These are phyloP conservation scores for Adoxophyes honmai DNA, from an alignment of 1,140 invertebrate genomes.

Conservation along the genomic window DNA sequence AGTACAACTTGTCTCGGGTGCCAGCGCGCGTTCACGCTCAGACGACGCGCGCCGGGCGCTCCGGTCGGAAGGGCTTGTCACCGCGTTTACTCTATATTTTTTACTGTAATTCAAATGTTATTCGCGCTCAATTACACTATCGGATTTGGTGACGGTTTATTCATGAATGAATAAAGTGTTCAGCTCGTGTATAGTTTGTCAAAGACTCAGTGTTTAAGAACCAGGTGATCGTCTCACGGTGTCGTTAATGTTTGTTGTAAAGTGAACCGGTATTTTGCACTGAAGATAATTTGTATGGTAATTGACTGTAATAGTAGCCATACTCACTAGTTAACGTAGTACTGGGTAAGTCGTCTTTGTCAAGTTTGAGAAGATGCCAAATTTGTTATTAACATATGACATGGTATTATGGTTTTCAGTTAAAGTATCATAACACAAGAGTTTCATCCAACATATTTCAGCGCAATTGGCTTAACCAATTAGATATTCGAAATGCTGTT, in stretches of 20 bases:
- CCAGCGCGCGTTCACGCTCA: constrained; percentile 32
- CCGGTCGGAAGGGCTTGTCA: constrained; percentile 44
- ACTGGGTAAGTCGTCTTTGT: constrained; percentile 45
- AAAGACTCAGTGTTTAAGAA: neutral
- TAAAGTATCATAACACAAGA: neutral
- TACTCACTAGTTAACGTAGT: constrained; percentile 29
- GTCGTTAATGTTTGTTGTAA: constrained; percentile 23
- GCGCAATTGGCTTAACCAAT: too few species aligned
- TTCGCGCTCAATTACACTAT: neutral
- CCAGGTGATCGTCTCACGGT: constrained; percentile 6
- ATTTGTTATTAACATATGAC: neutral
- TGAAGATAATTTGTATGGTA: constrained; percentile 46
- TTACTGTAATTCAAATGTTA: neutral
- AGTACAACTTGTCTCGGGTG: constrained; percentile 22
- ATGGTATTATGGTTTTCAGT: constrained; percentile 11
- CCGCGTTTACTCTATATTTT: constrained; percentile 1
- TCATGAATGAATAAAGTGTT: neutral
- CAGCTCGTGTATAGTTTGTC: neutral
- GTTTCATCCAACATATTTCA: too few species aligned
- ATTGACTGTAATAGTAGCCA: constrained; percentile 25
- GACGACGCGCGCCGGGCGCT: constrained; percentile 50
- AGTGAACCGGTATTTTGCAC: constrained; percentile 25
- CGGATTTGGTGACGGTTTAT: neutral
- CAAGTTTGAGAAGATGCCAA: constrained; percentile 26
- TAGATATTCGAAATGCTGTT: neutral